Evolutionary conservation across 1,140 invertebrate species (phyloP).

Genomic region (Riptortus pedestris): DNA sequence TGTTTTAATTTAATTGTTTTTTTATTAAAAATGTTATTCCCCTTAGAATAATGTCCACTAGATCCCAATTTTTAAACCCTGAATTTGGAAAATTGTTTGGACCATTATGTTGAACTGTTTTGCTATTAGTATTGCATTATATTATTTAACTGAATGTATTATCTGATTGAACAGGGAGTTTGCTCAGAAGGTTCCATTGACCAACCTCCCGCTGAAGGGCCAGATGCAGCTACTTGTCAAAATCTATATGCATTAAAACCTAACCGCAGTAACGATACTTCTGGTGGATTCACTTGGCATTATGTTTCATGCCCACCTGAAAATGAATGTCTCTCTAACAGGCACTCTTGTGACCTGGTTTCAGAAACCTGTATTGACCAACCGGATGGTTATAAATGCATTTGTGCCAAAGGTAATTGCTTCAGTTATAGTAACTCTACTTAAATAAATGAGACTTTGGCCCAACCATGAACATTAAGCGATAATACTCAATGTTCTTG

Average conservation of each 20-base stretch:
- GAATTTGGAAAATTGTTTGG: too few species aligned
- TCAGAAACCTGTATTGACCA: slow-evolving; percentile 76
- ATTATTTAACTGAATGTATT: too few species aligned
- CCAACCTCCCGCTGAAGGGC: slow-evolving; percentile 40
- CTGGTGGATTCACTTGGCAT: slow-evolving; percentile 52
- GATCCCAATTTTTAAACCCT: too few species aligned
- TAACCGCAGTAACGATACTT: not conserved
- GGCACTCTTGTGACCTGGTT: slow-evolving; percentile 76
- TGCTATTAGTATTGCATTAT: too few species aligned
- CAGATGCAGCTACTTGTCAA: slow-evolving; percentile 3
- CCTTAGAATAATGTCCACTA: too few species aligned
- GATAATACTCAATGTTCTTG: too few species aligned
- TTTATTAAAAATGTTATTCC: too few species aligned
- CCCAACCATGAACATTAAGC: too few species aligned
- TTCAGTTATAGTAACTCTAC: too few species aligned
- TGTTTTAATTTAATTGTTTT: too few species aligned
- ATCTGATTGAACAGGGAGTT: slow-evolving; percentile 47
- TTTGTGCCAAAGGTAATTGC: slow-evolving; percentile 61
- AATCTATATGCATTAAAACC: not conserved
- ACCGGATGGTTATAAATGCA: slow-evolving; percentile 66
- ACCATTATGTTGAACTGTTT: too few species aligned
- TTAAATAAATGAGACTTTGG: too few species aligned
- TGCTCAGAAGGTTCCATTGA: slow-evolving; percentile 71
- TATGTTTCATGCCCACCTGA: slow-evolving; percentile 81
- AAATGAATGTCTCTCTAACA: slow-evolving; percentile 84